phyloP scores from a whole-genome alignment of 2,797 vertebrate genomes.

The Crenuchus spilurus region DNA sequence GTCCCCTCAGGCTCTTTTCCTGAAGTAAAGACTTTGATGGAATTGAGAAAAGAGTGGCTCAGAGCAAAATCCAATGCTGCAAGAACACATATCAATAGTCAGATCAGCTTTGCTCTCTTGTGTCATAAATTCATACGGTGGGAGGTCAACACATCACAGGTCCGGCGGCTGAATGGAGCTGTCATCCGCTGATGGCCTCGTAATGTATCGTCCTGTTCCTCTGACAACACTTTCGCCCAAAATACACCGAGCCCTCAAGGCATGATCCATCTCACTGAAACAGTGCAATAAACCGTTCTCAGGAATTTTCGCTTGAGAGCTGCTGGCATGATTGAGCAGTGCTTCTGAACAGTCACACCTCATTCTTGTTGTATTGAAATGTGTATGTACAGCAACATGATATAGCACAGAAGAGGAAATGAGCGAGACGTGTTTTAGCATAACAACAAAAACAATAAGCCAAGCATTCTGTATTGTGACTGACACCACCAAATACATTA shows the following conservation, averaged over 20 bases:
- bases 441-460: neutral
- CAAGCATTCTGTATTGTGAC: too few relatives aligned
- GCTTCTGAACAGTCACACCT: slow-evolving; percentile 49
- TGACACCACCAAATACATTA: too few relatives aligned
- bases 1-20: too few relatives aligned
- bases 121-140: slow-evolving; percentile 24
- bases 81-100: slow-evolving; percentile 29
- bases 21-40: neutral
- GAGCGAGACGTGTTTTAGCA: neutral
- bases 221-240: slow-evolving; percentile 50
- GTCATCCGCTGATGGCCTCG: slow-evolving; percentile 34
- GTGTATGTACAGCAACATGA: slow-evolving; percentile 36
- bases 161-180: slow-evolving; percentile 36
- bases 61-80: neutral
- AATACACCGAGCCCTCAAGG: slow-evolving; percentile 48
- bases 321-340: slow-evolving; percentile 45
- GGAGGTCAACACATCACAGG: slow-evolving; percentile 34
- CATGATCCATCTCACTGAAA: slow-evolving; percentile 52
- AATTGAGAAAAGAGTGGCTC: neutral
- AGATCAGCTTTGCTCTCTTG: slow-evolving; percentile 23
- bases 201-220: slow-evolving; percentile 38
- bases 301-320: slow-evolving; percentile 43
- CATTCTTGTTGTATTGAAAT: slow-evolving; percentile 51
- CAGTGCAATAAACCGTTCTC: slow-evolving; percentile 46
- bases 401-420: neutral